Base-by-base conservation (phyloP, 2,113 vertebrate genomes). In the Ahaetulla prasina region DNA sequence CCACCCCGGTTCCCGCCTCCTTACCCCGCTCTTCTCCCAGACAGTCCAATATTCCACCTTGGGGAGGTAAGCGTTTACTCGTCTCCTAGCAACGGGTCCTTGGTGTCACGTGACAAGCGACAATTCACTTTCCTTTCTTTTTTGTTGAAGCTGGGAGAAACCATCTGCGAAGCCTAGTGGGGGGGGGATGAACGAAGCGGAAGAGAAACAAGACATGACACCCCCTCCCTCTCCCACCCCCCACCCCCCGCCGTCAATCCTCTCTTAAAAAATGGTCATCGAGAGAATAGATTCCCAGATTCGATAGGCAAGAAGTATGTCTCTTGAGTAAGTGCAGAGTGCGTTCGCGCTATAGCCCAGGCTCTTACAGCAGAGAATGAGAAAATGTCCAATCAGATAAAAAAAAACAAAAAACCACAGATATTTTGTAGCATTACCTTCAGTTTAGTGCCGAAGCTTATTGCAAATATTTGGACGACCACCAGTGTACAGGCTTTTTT, bases 61-160 rank as follows among this genome's bases (percentile, higher is more conserved):
- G 2, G 16, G 57, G 57, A 60, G 57, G 57, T 10, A 60, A 12
- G 93, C 53, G 96, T 96, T 93, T 14, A 74, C 53, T 14, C 47
- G 97, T 96, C 93, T 95, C 97, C 90, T 89, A 90, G 97, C 96
- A 97, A 97, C 94, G 94, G 25, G 87, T 68, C 1, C 0, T 0
- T 1, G 47, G 47, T 0, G 2, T 35, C 91, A 93, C 93, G 68
- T 90, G 47, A 12, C 0, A 30, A 30, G 23, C 1, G 16, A n/a
- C 14, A 3, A 30, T 1, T 1, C 12, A 0, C 5, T 2, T 0
- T 20, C 57, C 27, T 39, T 49, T n/a, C n/a, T n/a, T n/a, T n/a
- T n/a, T n/a, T n/a, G n/a, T n/a, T 25, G 43, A 74, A 49, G 39
- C 3, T 1, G 2, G 43, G 6, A 23, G n/a, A n/a, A 9, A 39